Evolutionary conservation across 2,113 vertebrate species (phyloP), one percentile per base, ranked within the genome.

Genomic region (Myotis brandtii): DNA sequence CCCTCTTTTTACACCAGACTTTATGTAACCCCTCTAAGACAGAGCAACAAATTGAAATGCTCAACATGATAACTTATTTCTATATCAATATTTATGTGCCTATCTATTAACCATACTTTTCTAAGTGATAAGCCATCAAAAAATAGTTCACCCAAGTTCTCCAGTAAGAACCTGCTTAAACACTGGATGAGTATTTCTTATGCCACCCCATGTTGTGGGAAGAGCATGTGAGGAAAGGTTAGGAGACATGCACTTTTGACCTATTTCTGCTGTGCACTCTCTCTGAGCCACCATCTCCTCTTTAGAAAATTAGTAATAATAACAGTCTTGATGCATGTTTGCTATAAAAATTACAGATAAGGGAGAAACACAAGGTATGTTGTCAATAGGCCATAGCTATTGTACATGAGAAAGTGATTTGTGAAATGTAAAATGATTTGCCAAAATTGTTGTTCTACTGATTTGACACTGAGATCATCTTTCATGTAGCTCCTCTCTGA

Each of bases 311-410:
- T 1, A 81, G 34, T 1, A 27, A n/a, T 12, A 13, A 10, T 13
- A 2, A n/a, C 6, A 14, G 9, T 8, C 66, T 5, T 9, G 0
- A 7, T 2, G 17, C 1, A 1, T 0, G 2, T 32, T 77, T 48
- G 52, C 88, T 70, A 1, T 17, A 0, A 86, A 40, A 30, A n/a
- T 73, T 4, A 32, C 20, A 32, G 1, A 37, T 2, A 4, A 16
- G 18, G 6, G 9, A 52, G 54, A 23, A 1, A 9, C 14, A 1
- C 5, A 5, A 21, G 50, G 2, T 11, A 16, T 0, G 0, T 5
- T 32, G 18, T 5, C 34, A 81, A 2, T 0, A 27, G 37, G 18
- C n/a, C 16, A 3, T 0, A 3, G 25, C 18, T 1, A 0, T 4
- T 25, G 11, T 13, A 13, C 32, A 2, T 10, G 16, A 64, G 52